Evolutionary conservation across 2,888 invertebrate genomes (phyloP).

Genomic region (Aproaerema taeniolella): DNA sequence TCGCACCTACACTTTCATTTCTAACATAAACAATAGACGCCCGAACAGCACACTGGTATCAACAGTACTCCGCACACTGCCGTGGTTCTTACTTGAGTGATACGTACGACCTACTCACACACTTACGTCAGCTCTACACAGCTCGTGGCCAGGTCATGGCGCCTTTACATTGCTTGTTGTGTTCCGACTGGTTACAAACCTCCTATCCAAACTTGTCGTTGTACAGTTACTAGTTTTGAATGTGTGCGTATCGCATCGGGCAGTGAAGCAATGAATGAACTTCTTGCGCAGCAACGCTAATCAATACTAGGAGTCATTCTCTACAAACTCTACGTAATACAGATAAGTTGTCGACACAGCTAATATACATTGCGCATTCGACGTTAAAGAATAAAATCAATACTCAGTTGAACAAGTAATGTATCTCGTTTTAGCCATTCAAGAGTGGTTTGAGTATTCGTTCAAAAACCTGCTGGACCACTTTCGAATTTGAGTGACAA

Average conservation of each 20-base stretch:
- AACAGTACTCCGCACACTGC: slow-evolving; percentile 10
- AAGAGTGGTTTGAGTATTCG: neutral
- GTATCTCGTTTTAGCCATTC: too few species aligned
- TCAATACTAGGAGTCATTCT: slow-evolving; percentile 13
- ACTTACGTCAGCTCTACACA: slow-evolving; percentile 2
- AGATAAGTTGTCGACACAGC: too few species aligned
- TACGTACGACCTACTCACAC: slow-evolving; percentile 9
- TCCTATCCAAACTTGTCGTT: slow-evolving; percentile 1
- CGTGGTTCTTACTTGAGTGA: neutral
- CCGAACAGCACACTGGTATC: slow-evolving; percentile 10
- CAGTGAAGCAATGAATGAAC: slow-evolving; percentile 14
- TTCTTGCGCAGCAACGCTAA: slow-evolving; percentile 17
- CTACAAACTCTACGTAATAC: too few species aligned
- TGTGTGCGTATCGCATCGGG: slow-evolving; percentile 8
- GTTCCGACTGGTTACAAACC: slow-evolving; percentile 1
- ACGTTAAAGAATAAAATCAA: too few species aligned
- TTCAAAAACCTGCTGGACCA: slow-evolving; percentile 4
- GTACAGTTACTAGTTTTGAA: slow-evolving; percentile 6
- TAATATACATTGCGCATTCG: too few species aligned
- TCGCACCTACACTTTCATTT: slow-evolving; percentile 15
- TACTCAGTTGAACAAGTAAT: too few species aligned
- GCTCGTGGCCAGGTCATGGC: slow-evolving; percentile 8
- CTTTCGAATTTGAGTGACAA: slow-evolving; percentile 5
- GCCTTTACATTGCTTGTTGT: slow-evolving; percentile 12
- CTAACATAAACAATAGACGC: neutral